A percentile compares a stretch with the other conserved stretches of the same genome.
These are phyloP conservation scores for Labia minor DNA, from an alignment of 2,888 invertebrate species.

Conservation along the genomic window DNA sequence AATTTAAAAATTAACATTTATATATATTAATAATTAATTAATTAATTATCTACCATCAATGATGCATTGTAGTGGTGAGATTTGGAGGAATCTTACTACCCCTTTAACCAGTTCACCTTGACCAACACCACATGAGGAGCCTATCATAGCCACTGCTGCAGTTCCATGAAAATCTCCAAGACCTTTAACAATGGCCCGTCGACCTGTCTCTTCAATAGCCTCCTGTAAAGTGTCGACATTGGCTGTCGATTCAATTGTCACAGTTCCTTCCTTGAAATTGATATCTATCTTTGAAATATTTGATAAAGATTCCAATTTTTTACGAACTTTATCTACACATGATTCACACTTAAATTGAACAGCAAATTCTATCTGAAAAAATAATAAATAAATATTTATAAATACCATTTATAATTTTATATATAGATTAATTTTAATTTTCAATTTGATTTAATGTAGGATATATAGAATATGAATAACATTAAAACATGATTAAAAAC, in stretches of 20 bases:
- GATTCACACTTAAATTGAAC: constrained; percentile 50
- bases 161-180: constrained; percentile 30
- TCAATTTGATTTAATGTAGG: too few species aligned
- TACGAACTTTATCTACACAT: constrained; percentile 42
- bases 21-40: too few species aligned
- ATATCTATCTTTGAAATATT: constrained; percentile 44
- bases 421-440: too few species aligned
- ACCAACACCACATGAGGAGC: constrained; percentile 38
- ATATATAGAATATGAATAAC: too few species aligned
- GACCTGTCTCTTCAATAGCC: constrained; percentile 50
- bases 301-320: constrained; percentile 37
- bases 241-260: constrained; percentile 55
- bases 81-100: constrained; percentile 65
- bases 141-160: constrained; percentile 62
- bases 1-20: too few species aligned
- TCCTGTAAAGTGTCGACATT: constrained; percentile 48
- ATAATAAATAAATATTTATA: constrained; percentile 3
- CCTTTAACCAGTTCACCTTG: constrained; percentile 45
- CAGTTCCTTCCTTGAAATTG: constrained; percentile 50
- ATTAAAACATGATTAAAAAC: too few species aligned
- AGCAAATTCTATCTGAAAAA: constrained; percentile 49
- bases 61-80: constrained; percentile 46
- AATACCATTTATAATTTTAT: too few species aligned
- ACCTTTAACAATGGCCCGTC: constrained; percentile 65
- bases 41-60: constrained; percentile 51